phyloP scores from a whole-genome alignment of 2,888 invertebrate species.

The Dexiosoma caninum region DNA sequence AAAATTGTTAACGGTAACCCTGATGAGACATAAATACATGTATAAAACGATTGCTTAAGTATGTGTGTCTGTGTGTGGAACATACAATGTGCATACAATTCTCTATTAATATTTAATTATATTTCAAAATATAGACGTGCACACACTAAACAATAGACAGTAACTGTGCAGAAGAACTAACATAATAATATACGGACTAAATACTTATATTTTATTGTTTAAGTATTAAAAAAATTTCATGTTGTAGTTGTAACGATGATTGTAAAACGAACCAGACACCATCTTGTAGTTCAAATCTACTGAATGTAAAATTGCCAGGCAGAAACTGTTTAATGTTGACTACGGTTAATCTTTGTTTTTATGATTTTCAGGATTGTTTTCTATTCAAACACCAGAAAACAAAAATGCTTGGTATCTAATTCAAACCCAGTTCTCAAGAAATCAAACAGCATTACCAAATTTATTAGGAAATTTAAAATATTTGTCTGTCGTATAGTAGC shows the following conservation, averaged over 20 bases:
- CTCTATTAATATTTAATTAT: constrained; percentile 59
- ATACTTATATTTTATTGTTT: not conserved
- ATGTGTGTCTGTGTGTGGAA: not conserved
- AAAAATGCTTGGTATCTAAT: not conserved
- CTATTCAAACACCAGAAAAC: not conserved
- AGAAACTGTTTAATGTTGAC: constrained; percentile 41
- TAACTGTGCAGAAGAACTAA: not conserved
- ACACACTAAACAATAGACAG: not conserved
- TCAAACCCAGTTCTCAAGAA: too few relatives aligned
- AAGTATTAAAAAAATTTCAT: not conserved
- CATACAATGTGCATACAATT: constrained; percentile 41
- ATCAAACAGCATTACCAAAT: too few relatives aligned
- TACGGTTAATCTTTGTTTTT: constrained; percentile 38
- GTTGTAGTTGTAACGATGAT: constrained; percentile 27
- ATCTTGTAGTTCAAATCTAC: constrained; percentile 27
- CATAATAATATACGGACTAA: too few relatives aligned
- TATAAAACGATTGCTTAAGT: constrained; percentile 15
- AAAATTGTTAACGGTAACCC: not conserved
- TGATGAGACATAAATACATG: not conserved
- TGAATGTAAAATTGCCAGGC: constrained; percentile 39
- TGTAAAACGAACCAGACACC: not conserved
- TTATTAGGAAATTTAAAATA: too few relatives aligned
- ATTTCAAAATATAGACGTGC: not conserved
- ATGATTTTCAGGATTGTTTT: constrained; percentile 16
- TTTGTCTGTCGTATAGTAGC: too few relatives aligned